Evolutionary conservation across 2,113 vertebrate genomes (phyloP), one percentile per base, ranked within the genome.

Genomic region (Xyliphius kryptos): DNA sequence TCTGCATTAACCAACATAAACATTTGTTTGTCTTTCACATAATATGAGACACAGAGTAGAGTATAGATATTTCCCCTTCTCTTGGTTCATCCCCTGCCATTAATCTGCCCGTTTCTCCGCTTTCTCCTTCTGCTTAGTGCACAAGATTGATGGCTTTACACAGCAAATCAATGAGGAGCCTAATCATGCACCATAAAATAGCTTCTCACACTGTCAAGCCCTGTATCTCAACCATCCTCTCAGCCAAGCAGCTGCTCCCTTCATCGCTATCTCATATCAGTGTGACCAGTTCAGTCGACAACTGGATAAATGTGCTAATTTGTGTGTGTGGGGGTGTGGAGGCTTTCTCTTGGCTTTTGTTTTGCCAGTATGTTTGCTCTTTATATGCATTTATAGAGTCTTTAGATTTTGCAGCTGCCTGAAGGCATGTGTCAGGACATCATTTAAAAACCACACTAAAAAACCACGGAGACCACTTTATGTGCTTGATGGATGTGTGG

Each of bases 161-260:
- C 71, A 71, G 63, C 47, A 61, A 80, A 87, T 87, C 85, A 78
- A 87, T 83, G 68, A 82, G 54, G 66, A 69, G 71, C 70, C 73
- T 77, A 79, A 81, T 77, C 74, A 65, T 49, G 60, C 56, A 50
- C 71, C 10, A 37, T 75, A 70, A 78, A 71, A 68, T 71, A 67
- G 49, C 70, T 56, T 17, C 56, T 37, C 26, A 16, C 12, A 5
- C 49, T 68, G 69, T 68, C 67, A 69, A 53, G 44, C 40, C 26
- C 41, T 41, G 19, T 43, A 44, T 74, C 56, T 38, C 65, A 70
- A 54, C 37, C 40, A 54, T 65, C 46, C 37, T 38, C 60, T 54
- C 49, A 15, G 5, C 10, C 21, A 46, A 20, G 36, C 19, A 58
- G 32, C 46, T 50, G 21, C 32, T 32, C 5, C n/a, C n/a, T n/a